A percentile compares a stretch with the other conserved stretches of the same genome.
Conservation (phyloP, 2,113 vertebrate species). For the Gallinago paraguaiae region DNA sequence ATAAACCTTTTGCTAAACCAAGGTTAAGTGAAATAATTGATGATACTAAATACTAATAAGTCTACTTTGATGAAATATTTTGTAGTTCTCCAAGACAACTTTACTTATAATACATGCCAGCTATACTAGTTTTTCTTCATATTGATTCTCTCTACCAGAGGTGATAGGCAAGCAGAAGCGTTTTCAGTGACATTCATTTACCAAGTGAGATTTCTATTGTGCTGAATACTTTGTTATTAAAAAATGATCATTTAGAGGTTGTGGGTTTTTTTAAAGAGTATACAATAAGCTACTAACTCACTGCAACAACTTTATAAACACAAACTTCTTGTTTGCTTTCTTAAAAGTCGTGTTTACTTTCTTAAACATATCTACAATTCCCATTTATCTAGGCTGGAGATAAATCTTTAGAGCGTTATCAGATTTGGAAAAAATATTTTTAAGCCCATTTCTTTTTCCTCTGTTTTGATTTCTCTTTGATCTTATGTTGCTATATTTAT, state of each 20-base stretch:
- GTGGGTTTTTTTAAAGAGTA: neutral
- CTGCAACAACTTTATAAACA: neutral
- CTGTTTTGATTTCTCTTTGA: neutral
- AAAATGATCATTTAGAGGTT: neutral
- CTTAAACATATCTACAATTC: neutral
- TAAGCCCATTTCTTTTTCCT: neutral
- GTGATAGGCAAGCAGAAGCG: neutral
- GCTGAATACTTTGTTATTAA: neutral
- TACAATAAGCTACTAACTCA: neutral
- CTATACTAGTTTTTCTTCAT: neutral
- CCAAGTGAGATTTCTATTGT: neutral
- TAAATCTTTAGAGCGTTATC: neutral
- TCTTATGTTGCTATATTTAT: neutral
- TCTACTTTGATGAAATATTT: neutral
- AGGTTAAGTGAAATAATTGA: slow-evolving; percentile 5
- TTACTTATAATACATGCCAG: slow-evolving; percentile 32
- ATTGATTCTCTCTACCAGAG: neutral
- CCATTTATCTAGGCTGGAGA: neutral
- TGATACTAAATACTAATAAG: neutral
- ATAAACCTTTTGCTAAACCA: neutral
- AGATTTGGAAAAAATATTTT: neutral
- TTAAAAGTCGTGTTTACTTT: neutral
- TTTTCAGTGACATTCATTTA: neutral
- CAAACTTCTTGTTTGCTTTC: neutral
- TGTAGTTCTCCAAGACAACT: neutral